Percentiles rank a stretch among this genome's conserved stretches.
Evolutionary conservation across 2,797 vertebrate species (phyloP).

Genomic region (Luscinia luscinia): DNA sequence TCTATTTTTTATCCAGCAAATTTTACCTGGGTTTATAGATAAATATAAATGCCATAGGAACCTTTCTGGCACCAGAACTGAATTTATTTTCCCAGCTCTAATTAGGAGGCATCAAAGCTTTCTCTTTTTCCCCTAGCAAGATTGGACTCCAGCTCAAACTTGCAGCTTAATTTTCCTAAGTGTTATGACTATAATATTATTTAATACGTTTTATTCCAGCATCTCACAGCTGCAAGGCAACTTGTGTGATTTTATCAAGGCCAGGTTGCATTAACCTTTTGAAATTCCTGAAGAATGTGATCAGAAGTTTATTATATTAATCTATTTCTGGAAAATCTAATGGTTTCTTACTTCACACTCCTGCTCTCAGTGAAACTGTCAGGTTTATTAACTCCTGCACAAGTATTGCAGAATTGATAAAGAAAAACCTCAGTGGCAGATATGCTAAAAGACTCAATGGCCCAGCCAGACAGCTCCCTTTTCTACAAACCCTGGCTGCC

Average conservation of each 20-base stretch:
- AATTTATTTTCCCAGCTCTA: conserved; percentile 6
- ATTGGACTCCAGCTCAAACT: conserved; percentile 9
- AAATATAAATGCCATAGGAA: background rate
- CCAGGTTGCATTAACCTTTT: background rate
- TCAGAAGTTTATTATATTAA: background rate
- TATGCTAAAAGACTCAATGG: background rate
- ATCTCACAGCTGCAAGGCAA: background rate
- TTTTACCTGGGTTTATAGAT: background rate
- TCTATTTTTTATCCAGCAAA: background rate
- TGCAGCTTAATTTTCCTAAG: conserved; percentile 15
- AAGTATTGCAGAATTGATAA: background rate
- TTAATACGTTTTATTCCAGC: conserved; percentile 5
- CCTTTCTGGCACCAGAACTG: background rate
- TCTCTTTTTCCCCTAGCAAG: background rate
- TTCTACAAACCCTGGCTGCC: background rate
- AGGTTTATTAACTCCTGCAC: background rate
- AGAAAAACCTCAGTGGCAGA: background rate
- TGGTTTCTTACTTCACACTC: background rate
- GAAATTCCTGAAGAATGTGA: background rate
- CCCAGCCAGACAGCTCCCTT: background rate
- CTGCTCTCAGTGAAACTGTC: background rate
- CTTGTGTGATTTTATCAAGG: background rate
- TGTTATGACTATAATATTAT: background rate
- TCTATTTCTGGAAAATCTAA: background rate
- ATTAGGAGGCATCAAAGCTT: conserved; percentile 19